These are phyloP conservation scores for Thunnus thynnus DNA, from an alignment of 2,113 vertebrate species.

Conservation along the genomic window DNA sequence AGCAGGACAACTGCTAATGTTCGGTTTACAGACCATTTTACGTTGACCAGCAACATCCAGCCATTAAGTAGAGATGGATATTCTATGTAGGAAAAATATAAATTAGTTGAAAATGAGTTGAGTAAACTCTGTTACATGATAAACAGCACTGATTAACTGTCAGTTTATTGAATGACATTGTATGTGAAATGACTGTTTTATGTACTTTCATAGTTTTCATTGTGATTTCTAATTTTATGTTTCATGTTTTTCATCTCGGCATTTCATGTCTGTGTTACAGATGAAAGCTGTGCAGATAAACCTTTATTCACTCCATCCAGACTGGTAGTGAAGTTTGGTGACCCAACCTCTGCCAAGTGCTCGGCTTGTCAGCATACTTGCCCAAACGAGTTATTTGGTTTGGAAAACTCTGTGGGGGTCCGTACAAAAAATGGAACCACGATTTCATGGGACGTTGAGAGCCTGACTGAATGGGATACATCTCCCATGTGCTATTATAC, in stretches of 20 bases:
- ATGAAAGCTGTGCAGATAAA: rapidly evolving
- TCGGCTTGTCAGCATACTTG: conserved; percentile 1
- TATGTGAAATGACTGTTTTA: background rate
- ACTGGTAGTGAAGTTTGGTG: conserved; percentile 54
- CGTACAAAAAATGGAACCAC: rapidly evolving
- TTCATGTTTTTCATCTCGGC: background rate
- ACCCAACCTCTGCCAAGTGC: conserved; percentile 37
- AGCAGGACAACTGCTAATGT: too few relatives aligned
- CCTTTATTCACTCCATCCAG: conserved; percentile 47
- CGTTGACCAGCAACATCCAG: too few relatives aligned
- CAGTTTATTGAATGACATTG: background rate
- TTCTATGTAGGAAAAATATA: too few relatives aligned
- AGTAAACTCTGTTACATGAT: too few relatives aligned
- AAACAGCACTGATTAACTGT: too few relatives aligned
- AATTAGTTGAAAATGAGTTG: too few relatives aligned
- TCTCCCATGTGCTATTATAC: background rate
- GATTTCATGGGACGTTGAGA: conserved; percentile 31
- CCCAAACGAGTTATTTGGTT: rapidly evolving
- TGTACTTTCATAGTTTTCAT: background rate
- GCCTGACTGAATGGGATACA: background rate
- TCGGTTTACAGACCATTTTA: too few relatives aligned
- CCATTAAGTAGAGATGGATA: too few relatives aligned
- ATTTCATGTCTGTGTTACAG: conserved; percentile 33
- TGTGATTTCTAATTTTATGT: background rate
- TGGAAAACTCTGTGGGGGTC: background rate